phyloP scores from a whole-genome alignment of 2,113 vertebrate genomes.

The Hippocampus barbouri region DNA sequence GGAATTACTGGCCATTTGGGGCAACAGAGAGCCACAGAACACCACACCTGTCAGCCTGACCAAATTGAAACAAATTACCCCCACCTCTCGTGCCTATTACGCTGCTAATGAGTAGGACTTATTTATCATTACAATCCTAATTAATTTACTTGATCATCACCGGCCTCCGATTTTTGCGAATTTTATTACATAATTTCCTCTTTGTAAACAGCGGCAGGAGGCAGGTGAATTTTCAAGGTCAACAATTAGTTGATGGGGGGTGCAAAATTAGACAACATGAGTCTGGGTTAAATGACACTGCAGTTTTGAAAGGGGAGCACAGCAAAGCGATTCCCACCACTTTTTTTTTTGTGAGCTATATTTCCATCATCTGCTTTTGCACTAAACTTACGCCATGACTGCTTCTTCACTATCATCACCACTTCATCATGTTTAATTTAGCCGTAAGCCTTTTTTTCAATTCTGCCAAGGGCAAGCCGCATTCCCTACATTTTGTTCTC shows the following conservation, averaged over 20 bases:
- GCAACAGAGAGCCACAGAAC: slow-evolving; percentile 65
- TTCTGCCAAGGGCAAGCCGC: slow-evolving; percentile 45
- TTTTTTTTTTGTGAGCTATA: not conserved
- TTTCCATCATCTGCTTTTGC: not conserved
- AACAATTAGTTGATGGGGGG: not conserved
- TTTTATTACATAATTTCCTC: slow-evolving; percentile 58
- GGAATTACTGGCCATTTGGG: slow-evolving; percentile 77
- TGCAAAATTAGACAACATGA: not conserved
- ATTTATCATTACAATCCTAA: slow-evolving; percentile 74
- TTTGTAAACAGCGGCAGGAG: slow-evolving; percentile 43
- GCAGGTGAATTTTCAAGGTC: slow-evolving; percentile 37
- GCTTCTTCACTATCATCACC: slow-evolving; percentile 8
- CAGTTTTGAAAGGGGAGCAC: not conserved
- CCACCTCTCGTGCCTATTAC: slow-evolving; percentile 66
- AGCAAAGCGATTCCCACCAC: not conserved
- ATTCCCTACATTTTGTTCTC: slow-evolving; percentile 42
- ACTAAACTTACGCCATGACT: not conserved
- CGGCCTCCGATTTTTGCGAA: slow-evolving; percentile 51
- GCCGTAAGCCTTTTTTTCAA: slow-evolving; percentile 18
- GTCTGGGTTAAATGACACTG: not conserved
- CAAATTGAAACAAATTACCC: slow-evolving; percentile 78
- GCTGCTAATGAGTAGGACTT: slow-evolving; percentile 72
- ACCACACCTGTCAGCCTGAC: slow-evolving; percentile 72
- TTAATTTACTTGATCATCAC: slow-evolving; percentile 73
- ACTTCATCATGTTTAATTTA: slow-evolving; percentile 35